Base-by-base conservation (phyloP, 1,140 invertebrate species). In the Drosophila biarmipes region DNA sequence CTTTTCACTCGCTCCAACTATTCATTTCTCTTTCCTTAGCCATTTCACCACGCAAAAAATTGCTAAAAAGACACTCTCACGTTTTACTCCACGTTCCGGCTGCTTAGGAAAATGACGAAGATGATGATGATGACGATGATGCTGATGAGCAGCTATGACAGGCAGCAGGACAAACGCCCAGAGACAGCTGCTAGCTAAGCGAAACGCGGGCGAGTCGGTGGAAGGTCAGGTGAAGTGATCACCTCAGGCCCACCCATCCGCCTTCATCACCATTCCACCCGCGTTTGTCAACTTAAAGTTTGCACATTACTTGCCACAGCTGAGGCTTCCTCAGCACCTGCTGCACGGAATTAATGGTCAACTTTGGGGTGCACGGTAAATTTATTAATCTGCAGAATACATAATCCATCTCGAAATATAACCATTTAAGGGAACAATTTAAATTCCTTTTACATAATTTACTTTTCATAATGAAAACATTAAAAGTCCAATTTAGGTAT, bases 61-160 rank as follows among this genome's bases (percentile, higher is more conserved):
- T 35, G 21, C 57, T 43, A 71, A 80, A 81, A 80, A 68, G 79
- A 78, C 79, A 78, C 54, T 57, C 73, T 80, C 78, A 82, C 79
- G 78, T 78, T 82, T 63, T 73, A 38, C 57, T 58, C 31, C 66
- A 81, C 64, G 52, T 73, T 81, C 21, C 61, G 67, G 64, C 71
- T 46, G 57, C 53, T 29, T 37, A 45, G 63, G 40, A 67, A 69
- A 69, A 69, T 54, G 38, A 67, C 54, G 61, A 64, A 52, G 59
- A 68, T 37, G 59, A 63, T 43, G 51, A 35, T n/a, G 17, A 42
- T 43, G 46, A 68, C 29, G 64, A 21, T 63, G 59, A 64, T 64
- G 61, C 54, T 64, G 61, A 64, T 64, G 74, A 76, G 58, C 66
- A 46, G 48, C 21, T n/a, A 34, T 46, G 49, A 69, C 27, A 48